Evolutionary conservation across 2,888 invertebrate genomes (phyloP).

Genomic region (Dolichomitus sp.): DNA sequence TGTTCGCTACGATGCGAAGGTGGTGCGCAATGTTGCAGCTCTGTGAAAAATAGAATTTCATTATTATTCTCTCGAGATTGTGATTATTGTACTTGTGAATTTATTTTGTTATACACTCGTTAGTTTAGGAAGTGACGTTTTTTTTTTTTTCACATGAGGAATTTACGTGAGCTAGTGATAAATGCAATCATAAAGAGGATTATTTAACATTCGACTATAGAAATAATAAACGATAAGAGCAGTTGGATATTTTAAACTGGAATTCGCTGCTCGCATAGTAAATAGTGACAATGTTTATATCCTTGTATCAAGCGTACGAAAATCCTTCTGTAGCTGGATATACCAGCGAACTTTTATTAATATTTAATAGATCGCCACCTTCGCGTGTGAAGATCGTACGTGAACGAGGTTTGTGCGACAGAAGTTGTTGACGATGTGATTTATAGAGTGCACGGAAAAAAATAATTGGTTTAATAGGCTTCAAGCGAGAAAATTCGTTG

Average conservation of each 20-base stretch:
- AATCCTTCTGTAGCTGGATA: slow-evolving; percentile 75
- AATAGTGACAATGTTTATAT: slow-evolving; percentile 79
- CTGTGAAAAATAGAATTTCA: not conserved
- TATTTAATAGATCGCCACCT: slow-evolving; percentile 76
- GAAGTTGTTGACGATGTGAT: slow-evolving; percentile 13
- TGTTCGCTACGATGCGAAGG: slow-evolving; percentile 71
- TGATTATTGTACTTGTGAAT: not conserved
- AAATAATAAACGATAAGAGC: not conserved
- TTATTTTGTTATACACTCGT: not conserved
- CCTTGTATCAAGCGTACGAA: slow-evolving; percentile 81
- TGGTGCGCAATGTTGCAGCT: slow-evolving; percentile 52
- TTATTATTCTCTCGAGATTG: not conserved
- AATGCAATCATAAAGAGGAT: not conserved
- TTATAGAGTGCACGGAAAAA: too few species aligned
- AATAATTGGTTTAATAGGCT: too few species aligned
- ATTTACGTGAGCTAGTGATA: not conserved
- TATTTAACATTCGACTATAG: not conserved
- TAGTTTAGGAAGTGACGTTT: not conserved
- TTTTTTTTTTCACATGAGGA: not conserved
- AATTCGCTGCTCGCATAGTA: not conserved
- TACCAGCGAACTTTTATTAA: slow-evolving; percentile 79
- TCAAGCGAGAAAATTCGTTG: too few species aligned
- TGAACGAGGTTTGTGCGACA: slow-evolving; percentile 77
- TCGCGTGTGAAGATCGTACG: slow-evolving; percentile 68
- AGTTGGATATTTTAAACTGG: not conserved